Evolutionary conservation across 2,888 invertebrate genomes (phyloP).

Genomic region (Mystacides longicornis): DNA sequence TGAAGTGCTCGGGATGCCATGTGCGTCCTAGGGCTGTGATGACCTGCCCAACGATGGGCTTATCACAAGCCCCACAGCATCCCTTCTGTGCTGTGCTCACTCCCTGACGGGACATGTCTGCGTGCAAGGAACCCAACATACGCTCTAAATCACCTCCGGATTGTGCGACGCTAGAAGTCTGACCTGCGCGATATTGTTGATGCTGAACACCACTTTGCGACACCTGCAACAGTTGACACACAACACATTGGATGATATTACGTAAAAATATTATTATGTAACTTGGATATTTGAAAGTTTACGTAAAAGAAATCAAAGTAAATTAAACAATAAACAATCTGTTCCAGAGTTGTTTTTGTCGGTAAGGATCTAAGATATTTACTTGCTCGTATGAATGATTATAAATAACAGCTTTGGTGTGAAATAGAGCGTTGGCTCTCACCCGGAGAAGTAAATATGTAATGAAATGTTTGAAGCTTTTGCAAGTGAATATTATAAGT

Average conservation of each 20-base stretch:
- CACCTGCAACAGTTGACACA: constrained; percentile 29
- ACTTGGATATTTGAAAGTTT: neutral
- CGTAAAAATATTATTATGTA: neutral
- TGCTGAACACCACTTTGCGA: constrained; percentile 41
- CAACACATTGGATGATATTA: neutral
- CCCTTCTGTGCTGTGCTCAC: constrained; percentile 98
- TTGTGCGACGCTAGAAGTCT: constrained; percentile 36
- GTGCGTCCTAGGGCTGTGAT: constrained; percentile 96
- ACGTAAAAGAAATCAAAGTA: too few species aligned
- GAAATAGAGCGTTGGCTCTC: too few species aligned
- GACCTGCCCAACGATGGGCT: constrained; percentile 98
- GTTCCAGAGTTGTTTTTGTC: too few species aligned
- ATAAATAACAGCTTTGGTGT: too few species aligned
- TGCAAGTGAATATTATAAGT: constrained; percentile 51
- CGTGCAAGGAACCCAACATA: constrained; percentile 91
- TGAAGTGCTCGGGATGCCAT: constrained; percentile 99
- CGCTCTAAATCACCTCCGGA: constrained; percentile 59
- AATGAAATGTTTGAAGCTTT: constrained; percentile 43
- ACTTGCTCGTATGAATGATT: too few species aligned
- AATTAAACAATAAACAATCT: too few species aligned
- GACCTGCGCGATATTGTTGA: constrained; percentile 49
- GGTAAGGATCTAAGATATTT: too few species aligned
- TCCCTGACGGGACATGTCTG: constrained; percentile 98
- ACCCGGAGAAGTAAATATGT: neutral
- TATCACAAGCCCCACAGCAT: constrained; percentile 97